Evolutionary conservation across 1,140 invertebrate species (phyloP).

Genomic region (Arctopsyche grandis): DNA sequence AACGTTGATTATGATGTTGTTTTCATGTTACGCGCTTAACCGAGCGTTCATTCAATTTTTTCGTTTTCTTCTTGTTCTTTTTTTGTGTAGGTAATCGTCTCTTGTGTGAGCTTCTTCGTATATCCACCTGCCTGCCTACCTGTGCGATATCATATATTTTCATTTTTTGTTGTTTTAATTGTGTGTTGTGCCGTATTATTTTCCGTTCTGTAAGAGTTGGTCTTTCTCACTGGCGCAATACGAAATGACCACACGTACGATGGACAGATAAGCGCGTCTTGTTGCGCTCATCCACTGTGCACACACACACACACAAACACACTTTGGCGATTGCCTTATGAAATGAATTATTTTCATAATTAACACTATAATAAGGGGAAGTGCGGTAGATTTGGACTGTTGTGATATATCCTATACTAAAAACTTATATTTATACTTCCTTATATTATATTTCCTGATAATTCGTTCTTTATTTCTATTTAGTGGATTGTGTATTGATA

Average conservation of each 20-base stretch:
- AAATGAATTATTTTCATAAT: constrained; percentile 44
- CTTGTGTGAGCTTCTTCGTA: no score
- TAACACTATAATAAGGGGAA: constrained; percentile 38
- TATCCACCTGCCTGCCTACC: no score
- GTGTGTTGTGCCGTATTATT: background rate
- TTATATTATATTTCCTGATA: no score
- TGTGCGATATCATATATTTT: no score
- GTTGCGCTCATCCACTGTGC: constrained; percentile 34
- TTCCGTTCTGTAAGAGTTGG: background rate
- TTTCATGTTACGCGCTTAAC: constrained; percentile 34
- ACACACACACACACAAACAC: background rate
- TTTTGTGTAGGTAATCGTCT: background rate
- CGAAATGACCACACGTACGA: constrained; percentile 36
- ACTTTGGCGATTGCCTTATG: constrained; percentile 33
- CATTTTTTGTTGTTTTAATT: no score
- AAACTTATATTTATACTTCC: no score
- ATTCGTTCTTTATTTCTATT: no score
- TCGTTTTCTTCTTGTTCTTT: background rate
- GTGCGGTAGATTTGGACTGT: background rate
- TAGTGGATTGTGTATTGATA: no score
- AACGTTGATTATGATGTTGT: constrained; percentile 34
- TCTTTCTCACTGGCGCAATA: constrained; percentile 17
- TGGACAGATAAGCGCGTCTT: constrained; percentile 35
- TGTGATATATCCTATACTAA: no score
- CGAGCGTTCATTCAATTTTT: constrained; percentile 10